Evolutionary conservation across 2,113 vertebrate species (phyloP).

Genomic region (Gorilla gorilla): DNA sequence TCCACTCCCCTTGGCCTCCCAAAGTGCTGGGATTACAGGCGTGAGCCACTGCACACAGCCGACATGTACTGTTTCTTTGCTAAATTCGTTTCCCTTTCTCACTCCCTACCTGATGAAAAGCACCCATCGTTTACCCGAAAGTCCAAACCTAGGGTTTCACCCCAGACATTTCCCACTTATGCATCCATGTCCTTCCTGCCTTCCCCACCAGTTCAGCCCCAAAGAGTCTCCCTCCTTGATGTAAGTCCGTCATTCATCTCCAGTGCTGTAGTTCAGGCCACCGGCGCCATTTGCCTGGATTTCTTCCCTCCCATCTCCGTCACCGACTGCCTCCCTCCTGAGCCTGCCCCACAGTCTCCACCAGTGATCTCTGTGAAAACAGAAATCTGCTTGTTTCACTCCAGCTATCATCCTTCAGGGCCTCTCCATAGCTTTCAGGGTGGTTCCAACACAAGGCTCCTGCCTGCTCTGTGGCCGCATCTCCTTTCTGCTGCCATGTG

Average conservation of each 20-base stretch:
- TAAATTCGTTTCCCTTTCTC: background rate
- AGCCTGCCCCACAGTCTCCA: background rate
- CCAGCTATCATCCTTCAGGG: background rate
- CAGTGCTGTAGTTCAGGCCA: background rate
- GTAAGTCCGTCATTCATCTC: background rate
- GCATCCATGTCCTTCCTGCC: background rate
- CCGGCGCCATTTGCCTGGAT: background rate
- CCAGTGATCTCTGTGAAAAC: background rate
- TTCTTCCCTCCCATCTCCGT: background rate
- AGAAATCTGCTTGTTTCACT: background rate
- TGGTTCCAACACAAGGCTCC: background rate
- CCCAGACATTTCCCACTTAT: background rate
- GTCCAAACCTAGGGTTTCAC: background rate
- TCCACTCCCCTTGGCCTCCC: too few relatives aligned
- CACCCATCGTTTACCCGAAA: background rate
- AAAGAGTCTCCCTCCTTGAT: background rate
- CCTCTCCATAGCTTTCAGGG: background rate
- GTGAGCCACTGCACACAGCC: too few relatives aligned
- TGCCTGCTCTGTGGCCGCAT: background rate
- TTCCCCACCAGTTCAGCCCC: too few relatives aligned
- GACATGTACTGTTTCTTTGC: background rate
- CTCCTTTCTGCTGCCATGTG: background rate
- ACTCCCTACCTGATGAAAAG: background rate
- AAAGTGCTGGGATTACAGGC: too few relatives aligned
- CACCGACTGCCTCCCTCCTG: too few relatives aligned